A percentile compares a stretch with the other conserved stretches of the same genome.
phyloP scores from a whole-genome alignment of 2,888 invertebrate species.

The Autographa gamma region DNA sequence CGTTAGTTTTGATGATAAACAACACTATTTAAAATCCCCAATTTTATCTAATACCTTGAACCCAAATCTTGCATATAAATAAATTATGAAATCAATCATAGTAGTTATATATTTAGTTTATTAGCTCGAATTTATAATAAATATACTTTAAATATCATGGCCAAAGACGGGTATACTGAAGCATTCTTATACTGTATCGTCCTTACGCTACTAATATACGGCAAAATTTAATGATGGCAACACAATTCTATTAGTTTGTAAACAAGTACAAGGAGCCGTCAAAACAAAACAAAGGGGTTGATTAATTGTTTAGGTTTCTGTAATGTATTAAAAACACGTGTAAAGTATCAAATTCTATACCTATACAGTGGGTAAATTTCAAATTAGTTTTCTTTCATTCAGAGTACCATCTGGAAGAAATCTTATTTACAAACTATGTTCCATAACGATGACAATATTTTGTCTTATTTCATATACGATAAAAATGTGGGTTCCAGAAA shows the following conservation, averaged over 20 bases:
- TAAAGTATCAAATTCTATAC: neutral
- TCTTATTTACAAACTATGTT: neutral
- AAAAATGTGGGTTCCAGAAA: neutral
- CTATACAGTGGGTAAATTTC: neutral
- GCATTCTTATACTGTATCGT: conserved; percentile 18
- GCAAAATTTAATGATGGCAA: neutral
- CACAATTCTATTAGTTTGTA: neutral
- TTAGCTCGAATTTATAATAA: conserved; percentile 22
- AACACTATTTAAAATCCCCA: too few relatives aligned
- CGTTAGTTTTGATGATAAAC: too few relatives aligned
- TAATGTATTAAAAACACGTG: neutral
- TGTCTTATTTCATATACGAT: neutral
- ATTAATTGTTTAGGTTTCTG: conserved; percentile 6
- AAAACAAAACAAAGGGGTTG: neutral
- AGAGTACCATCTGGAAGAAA: conserved; percentile 32
- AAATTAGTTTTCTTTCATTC: neutral
- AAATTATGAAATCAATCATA: neutral
- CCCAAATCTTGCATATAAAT: too few relatives aligned
- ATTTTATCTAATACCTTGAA: too few relatives aligned
- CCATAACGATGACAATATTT: neutral
- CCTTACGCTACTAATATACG: neutral
- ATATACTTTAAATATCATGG: conserved; percentile 14
- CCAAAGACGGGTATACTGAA: conserved; percentile 21
- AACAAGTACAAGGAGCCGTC: neutral
- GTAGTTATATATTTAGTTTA: conserved; percentile 19